Evolutionary conservation across 2,888 invertebrate genomes (phyloP).

Genomic region (Maniola hyperantus): DNA sequence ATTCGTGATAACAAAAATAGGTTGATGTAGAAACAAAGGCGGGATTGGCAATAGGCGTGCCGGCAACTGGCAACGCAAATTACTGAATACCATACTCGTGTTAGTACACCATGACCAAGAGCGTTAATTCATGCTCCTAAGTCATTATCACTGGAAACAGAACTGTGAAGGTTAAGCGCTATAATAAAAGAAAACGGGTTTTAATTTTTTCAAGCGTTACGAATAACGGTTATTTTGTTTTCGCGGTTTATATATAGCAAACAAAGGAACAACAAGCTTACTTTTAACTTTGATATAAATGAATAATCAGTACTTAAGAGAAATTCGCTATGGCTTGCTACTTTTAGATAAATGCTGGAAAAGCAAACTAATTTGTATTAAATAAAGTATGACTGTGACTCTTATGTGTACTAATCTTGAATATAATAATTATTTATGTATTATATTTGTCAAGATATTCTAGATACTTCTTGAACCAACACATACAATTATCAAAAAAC

Average conservation of each 20-base stretch:
- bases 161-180: constrained; percentile 36
- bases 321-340: neutral
- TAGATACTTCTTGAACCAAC: too few relatives aligned
- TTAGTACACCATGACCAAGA: constrained; percentile 42
- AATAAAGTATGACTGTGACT: too few relatives aligned
- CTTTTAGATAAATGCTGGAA: neutral
- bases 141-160: constrained; percentile 37
- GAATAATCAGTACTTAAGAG: neutral
- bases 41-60: neutral
- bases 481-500: too few relatives aligned
- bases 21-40: constrained; percentile 19
- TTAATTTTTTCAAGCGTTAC: constrained; percentile 4
- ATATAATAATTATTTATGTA: too few relatives aligned
- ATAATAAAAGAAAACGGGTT: constrained; percentile 25
- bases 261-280: neutral
- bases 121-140: constrained; percentile 39
- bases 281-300: neutral
- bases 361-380: neutral
- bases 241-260: neutral
- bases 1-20: constrained; percentile 1
- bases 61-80: constrained; percentile 25
- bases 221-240: neutral
- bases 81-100: constrained; percentile 31
- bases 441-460: too few relatives aligned
- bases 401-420: neutral